A percentile compares a stretch with the other conserved stretches of the same genome.
Conservation (phyloP, 1,140 invertebrate genomes). For the Dinothrombium tinctorium region DNA sequence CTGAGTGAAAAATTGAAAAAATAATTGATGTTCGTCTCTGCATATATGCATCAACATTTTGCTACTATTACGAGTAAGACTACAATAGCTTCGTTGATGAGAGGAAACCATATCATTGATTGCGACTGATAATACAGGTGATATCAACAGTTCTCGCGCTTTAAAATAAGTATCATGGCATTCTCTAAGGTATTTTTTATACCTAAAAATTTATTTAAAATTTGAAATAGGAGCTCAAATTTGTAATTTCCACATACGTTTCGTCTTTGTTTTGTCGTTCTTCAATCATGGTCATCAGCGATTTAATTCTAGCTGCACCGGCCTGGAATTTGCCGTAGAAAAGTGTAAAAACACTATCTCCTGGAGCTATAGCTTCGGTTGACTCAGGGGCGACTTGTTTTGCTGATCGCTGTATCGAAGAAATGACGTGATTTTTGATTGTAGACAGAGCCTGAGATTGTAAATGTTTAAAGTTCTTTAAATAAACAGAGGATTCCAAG, state of each 20-base stretch:
- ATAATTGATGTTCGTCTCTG: constrained; percentile 70
- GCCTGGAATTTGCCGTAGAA: constrained; percentile 86
- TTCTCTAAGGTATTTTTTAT: constrained; percentile 46
- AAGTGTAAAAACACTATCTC: constrained; percentile 55
- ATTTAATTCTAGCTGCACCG: constrained; percentile 51
- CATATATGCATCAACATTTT: constrained; percentile 70
- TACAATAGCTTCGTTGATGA: constrained; percentile 60
- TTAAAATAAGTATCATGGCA: constrained; percentile 62
- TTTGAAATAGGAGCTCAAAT: too few relatives aligned
- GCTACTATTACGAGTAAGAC: constrained; percentile 59
- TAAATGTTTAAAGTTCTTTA: constrained; percentile 20
- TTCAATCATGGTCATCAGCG: constrained; percentile 57
- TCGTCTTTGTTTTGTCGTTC: too few relatives aligned
- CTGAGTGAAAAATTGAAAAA: constrained; percentile 59
- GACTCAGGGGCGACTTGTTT: constrained; percentile 32
- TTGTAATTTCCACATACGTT: too few relatives aligned
- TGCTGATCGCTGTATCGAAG: constrained; percentile 24
- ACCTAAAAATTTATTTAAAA: too few relatives aligned
- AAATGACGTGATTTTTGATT: constrained; percentile 15
- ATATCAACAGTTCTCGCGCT: constrained; percentile 43
- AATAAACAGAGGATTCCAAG: constrained; percentile 42
- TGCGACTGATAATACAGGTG: constrained; percentile 46
- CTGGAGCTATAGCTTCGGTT: constrained; percentile 16
- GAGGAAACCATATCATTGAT: constrained; percentile 40
- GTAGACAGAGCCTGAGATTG: constrained; percentile 15